Evolutionary conservation across 2,797 vertebrate genomes (phyloP).

Genomic region (Hydrophis major): DNA sequence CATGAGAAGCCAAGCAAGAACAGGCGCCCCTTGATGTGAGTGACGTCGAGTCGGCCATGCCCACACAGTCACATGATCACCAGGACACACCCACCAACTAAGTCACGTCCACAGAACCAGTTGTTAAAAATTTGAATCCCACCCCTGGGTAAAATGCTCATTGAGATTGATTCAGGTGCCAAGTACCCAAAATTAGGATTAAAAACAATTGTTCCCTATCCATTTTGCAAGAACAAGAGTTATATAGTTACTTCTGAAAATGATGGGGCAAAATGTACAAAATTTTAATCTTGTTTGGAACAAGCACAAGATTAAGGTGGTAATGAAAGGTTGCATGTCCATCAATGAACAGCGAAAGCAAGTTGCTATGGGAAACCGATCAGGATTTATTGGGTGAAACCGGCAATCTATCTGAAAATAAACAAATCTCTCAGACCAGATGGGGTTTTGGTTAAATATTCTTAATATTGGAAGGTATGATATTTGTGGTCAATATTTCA

Average conservation of each 20-base stretch:
- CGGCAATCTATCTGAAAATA: not conserved
- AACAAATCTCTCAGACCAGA: not conserved
- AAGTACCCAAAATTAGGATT: not conserved
- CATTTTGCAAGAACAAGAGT: not conserved
- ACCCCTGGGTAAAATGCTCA: not conserved
- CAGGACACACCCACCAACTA: too few relatives aligned
- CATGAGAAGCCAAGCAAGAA: too few relatives aligned
- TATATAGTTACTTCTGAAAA: not conserved
- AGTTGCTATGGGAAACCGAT: not conserved
- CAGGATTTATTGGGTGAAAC: not conserved
- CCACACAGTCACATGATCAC: too few relatives aligned
- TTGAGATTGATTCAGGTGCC: not conserved
- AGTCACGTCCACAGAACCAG: too few relatives aligned
- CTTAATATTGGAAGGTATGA: not conserved
- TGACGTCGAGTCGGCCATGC: too few relatives aligned
- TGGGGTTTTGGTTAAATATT: not conserved
- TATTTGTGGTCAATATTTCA: not conserved
- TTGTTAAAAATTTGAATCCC: too few relatives aligned
- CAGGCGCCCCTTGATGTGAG: too few relatives aligned
- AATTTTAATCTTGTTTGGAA: not conserved
- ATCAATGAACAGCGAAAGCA: not conserved
- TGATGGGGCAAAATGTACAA: not conserved
- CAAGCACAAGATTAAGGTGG: not conserved
- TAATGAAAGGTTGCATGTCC: not conserved
- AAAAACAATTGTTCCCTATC: not conserved